A percentile compares a stretch with the other conserved stretches of the same genome.
phyloP scores from a whole-genome alignment of 1,140 invertebrate species.

The Zaprionus kolodkinae region DNA sequence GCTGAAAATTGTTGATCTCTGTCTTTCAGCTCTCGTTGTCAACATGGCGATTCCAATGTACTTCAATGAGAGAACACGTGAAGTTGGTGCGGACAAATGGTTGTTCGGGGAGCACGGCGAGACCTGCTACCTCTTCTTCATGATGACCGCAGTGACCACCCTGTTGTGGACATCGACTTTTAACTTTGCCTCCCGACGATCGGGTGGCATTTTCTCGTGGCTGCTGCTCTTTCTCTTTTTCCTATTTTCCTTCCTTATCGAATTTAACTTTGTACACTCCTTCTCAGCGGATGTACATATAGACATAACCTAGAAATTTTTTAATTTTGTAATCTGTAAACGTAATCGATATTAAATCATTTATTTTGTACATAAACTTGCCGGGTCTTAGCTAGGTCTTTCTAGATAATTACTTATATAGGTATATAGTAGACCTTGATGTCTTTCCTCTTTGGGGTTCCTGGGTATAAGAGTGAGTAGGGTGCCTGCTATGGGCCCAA shows the following conservation, averaged over 20 bases:
- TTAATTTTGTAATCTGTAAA: neutral
- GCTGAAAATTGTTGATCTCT: neutral
- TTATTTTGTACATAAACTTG: no score
- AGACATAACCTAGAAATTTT: no score
- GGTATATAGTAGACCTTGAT: no score
- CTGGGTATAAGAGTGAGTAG: no score
- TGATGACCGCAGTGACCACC: constrained; percentile 17
- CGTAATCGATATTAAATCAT: neutral
- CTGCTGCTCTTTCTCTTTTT: constrained; percentile 23
- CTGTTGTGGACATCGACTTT: constrained; percentile 40
- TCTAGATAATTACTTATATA: no score
- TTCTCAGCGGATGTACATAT: neutral
- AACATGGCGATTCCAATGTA: constrained; percentile 21
- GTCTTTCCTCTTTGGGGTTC: no score
- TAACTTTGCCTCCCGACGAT: constrained; percentile 52
- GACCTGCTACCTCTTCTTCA: constrained; percentile 47
- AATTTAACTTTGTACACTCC: neutral
- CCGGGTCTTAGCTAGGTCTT: no score
- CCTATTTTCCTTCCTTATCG: neutral
- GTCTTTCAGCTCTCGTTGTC: constrained; percentile 33
- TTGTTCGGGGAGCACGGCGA: constrained; percentile 39
- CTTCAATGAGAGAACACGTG: neutral
- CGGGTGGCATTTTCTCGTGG: constrained; percentile 48
- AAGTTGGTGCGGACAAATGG: neutral
- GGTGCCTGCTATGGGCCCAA: no score